Base-by-base conservation (phyloP, 1,140 invertebrate species). In the Lasioglossum baleicum region DNA sequence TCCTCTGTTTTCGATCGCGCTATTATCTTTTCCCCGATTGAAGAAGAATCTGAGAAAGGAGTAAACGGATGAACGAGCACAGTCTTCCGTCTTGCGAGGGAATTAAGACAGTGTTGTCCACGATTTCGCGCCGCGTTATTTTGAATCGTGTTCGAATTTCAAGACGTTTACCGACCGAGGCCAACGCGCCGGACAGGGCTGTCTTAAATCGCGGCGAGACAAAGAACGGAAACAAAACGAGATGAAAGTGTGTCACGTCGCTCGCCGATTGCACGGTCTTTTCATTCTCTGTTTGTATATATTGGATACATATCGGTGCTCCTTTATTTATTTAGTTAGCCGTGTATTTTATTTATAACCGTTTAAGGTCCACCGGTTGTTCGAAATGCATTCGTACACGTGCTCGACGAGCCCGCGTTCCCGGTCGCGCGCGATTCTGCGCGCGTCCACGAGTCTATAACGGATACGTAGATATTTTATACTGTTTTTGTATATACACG, bases 261-360 rank as follows among this genome's bases (percentile, higher is more conserved):
- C 40, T 72, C 51, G 78, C 53, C 71, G 51, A 26, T 64, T n/a
- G 22, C 72, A 20, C 40, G 56, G 11, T 31, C 48, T 58, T 61
- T 56, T 63, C 60, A 53, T 75, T 63, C 63, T 76, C 26, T 81
- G 51, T 85, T 76, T 85, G 82, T 85, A 85, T 75, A 85, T 84
- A 85, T 76, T 61, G 82, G 58, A 64, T 74, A 58, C 42, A 26
- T 64, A 64, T 80, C 71, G 64, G 64, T 68, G 71, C 71, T 80
- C 31, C 26, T 61, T 85, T 90, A 90, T 90, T 89, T 89, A 89
- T 88, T 87, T 83, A 85, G 75, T 65, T 88, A 88, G 84, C 40
- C 56, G 56, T 40, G 48, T 69, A 80, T 51, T 67, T 83, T 89
- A 88, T 89, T 89, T 89, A 89, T 89, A 75, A 72, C 20, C 35